These are phyloP conservation scores for Lithosia quadra DNA, from an alignment of 2,888 invertebrate species.

Conservation along the genomic window DNA sequence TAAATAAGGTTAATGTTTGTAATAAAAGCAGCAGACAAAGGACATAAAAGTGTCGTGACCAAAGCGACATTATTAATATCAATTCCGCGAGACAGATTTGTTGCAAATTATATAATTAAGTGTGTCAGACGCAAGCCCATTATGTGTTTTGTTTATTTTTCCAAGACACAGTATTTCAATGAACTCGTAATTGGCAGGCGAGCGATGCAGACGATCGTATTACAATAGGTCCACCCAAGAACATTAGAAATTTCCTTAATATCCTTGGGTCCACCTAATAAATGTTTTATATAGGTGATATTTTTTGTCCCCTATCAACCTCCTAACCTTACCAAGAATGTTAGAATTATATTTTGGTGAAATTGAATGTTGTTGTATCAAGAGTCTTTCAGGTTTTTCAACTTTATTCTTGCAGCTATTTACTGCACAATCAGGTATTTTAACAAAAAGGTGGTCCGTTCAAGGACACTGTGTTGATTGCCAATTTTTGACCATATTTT, in stretches of 20 bases:
- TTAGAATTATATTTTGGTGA: not conserved
- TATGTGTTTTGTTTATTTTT: not conserved
- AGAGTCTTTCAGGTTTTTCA: no score
- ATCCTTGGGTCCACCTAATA: not conserved
- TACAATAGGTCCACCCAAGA: not conserved
- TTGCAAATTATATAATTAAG: slow-evolving; percentile 26
- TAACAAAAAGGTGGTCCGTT: no score
- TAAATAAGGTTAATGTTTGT: slow-evolving; percentile 15
- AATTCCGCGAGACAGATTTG: slow-evolving; percentile 38
- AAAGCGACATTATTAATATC: slow-evolving; percentile 30
- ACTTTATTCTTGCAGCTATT: no score
- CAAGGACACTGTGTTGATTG: no score
- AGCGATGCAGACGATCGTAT: not conserved
- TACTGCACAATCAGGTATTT: no score
- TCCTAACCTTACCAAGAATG: not conserved
- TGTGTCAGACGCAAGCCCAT: slow-evolving; percentile 3
- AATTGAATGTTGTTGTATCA: not conserved
- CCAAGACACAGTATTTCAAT: not conserved
- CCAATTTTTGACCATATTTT: no score
- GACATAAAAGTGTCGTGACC: slow-evolving; percentile 30
- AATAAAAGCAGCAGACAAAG: slow-evolving; percentile 16
- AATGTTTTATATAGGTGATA: not conserved
- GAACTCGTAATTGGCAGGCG: not conserved
- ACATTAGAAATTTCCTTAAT: no score
- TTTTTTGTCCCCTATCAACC: not conserved